These are phyloP conservation scores for Drosophila repleta DNA, from an alignment of 1,140 invertebrate species.

Conservation along the genomic window DNA sequence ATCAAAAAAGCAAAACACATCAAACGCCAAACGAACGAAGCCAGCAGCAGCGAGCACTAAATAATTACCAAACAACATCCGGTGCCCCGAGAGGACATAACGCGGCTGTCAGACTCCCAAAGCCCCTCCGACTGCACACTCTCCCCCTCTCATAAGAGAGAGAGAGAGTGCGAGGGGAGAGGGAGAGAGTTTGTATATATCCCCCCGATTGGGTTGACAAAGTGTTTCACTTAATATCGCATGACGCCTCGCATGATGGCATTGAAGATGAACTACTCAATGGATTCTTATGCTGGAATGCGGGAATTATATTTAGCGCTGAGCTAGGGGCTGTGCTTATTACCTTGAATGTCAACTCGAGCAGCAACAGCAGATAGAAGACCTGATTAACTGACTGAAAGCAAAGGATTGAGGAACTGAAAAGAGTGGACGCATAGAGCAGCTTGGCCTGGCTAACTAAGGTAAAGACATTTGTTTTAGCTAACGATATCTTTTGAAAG, in stretches of 20 bases:
- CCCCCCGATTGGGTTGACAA: slow-evolving; percentile 60
- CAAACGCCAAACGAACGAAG: slow-evolving; percentile 52
- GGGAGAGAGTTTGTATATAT: too few relatives aligned
- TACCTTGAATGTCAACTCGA: slow-evolving; percentile 17
- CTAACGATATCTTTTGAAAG: not conserved
- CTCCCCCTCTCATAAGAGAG: not conserved
- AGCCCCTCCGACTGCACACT: not conserved
- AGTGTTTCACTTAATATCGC: slow-evolving; percentile 79
- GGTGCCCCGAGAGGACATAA: slow-evolving; percentile 66
- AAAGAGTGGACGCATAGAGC: too few relatives aligned
- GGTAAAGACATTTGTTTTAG: too few relatives aligned
- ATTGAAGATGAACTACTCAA: slow-evolving; percentile 57
- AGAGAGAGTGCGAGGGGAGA: not conserved
- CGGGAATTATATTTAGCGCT: slow-evolving; percentile 32
- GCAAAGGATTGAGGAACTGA: too few relatives aligned
- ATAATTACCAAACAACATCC: slow-evolving; percentile 80
- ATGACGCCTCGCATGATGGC: slow-evolving; percentile 65
- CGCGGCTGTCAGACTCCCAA: slow-evolving; percentile 33
- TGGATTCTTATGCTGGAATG: slow-evolving; percentile 42
- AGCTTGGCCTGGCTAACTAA: too few relatives aligned
- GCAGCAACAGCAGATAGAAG: not conserved
- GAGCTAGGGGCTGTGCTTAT: slow-evolving; percentile 22
- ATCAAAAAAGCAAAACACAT: slow-evolving; percentile 69
- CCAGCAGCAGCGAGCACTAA: slow-evolving; percentile 63
- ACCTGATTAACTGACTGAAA: not conserved